Percentiles rank a stretch among this genome's conserved stretches.
Evolutionary conservation across 2,888 invertebrate genomes (phyloP).

Genomic region (Melanargia galathea): DNA sequence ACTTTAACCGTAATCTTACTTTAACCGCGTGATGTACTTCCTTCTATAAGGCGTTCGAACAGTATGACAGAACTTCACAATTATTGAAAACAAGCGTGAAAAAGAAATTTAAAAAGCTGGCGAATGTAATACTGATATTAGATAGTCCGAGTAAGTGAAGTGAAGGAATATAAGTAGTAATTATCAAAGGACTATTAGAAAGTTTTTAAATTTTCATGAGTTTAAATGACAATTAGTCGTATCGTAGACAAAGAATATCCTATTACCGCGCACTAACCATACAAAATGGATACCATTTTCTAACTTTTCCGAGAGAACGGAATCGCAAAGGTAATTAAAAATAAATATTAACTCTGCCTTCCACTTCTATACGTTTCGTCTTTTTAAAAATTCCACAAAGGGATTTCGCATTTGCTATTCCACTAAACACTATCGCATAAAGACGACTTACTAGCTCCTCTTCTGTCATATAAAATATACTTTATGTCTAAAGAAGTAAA

Average conservation of each 20-base stretch:
- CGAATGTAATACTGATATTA: background rate
- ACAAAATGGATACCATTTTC: constrained; percentile 28
- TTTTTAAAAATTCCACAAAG: constrained; percentile 44
- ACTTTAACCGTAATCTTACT: too few relatives aligned
- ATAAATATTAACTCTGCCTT: constrained; percentile 44
- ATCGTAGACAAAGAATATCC: constrained; percentile 9
- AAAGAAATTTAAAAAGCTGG: background rate
- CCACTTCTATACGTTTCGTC: constrained; percentile 40
- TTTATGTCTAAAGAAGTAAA: background rate
- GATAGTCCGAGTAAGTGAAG: background rate
- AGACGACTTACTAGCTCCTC: background rate
- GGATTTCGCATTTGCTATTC: constrained; percentile 41
- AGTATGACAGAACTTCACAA: too few relatives aligned
- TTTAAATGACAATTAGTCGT: constrained; percentile 2
- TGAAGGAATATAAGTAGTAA: constrained; percentile 3
- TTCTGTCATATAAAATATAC: constrained; percentile 5
- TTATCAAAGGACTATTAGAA: background rate
- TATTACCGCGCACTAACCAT: constrained; percentile 8
- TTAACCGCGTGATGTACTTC: too few relatives aligned
- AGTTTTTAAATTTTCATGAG: constrained; percentile 13
- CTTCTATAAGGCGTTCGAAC: too few relatives aligned
- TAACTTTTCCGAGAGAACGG: constrained; percentile 26
- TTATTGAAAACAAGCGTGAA: too few relatives aligned
- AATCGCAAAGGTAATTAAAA: constrained; percentile 43
- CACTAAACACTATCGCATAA: constrained; percentile 11